Conservation (phyloP, 2,797 vertebrate species). For the Peromyscus aztecus region DNA sequence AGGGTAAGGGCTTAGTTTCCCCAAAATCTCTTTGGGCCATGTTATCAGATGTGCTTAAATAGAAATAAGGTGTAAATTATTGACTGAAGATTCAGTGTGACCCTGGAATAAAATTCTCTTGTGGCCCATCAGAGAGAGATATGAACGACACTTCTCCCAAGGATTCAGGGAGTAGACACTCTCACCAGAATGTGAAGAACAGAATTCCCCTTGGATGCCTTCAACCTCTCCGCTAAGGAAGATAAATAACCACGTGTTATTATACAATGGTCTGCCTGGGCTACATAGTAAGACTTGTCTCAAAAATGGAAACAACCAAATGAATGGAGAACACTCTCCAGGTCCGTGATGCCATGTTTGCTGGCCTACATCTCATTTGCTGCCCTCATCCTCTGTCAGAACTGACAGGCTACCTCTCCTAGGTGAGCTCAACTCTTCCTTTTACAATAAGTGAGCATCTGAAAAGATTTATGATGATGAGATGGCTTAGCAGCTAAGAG, state of each 20-base stretch:
- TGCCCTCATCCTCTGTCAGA: background rate
- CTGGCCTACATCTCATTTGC: background rate
- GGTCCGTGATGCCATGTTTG: background rate
- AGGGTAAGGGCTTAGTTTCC: background rate
- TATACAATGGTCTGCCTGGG: background rate
- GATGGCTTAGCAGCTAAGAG: background rate
- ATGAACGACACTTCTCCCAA: background rate
- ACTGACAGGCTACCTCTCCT: background rate
- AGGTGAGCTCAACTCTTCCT: background rate
- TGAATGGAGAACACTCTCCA: background rate
- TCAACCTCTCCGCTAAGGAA: background rate
- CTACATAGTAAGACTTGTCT: background rate
- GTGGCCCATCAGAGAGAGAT: background rate
- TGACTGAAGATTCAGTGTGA: conserved; percentile 16
- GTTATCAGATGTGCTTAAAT: background rate
- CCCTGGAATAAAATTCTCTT: conserved; percentile 15
- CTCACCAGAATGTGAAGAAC: background rate
- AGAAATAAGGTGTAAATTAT: conserved; percentile 39
- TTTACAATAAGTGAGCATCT: background rate
- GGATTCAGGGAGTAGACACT: background rate
- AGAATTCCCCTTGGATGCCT: background rate
- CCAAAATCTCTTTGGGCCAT: background rate
- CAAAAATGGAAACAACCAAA: background rate
- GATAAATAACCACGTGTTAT: background rate
- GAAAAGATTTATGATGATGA: background rate